phyloP scores from a whole-genome alignment of 2,888 invertebrate species.

The Cacoxenus indagator region DNA sequence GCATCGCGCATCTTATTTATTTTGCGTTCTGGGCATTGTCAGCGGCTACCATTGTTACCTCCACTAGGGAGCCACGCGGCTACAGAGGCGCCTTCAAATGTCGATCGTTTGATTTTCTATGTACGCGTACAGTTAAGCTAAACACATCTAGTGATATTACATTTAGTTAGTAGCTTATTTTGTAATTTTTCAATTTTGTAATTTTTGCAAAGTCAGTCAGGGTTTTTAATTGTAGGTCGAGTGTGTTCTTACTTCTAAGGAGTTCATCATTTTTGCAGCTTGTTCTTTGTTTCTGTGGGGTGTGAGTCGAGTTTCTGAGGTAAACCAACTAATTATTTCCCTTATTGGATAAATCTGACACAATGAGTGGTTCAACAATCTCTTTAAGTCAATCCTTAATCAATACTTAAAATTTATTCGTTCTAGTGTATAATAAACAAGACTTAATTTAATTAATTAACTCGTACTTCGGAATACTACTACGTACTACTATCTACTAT shows the following conservation, averaged over 20 bases:
- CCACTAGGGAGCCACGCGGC: not conserved
- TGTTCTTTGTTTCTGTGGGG: not conserved
- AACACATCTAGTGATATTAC: conserved; percentile 66
- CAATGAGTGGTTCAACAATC: too few relatives aligned
- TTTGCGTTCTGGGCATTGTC: conserved; percentile 54
- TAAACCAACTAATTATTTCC: too few relatives aligned
- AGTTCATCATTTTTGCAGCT: not conserved
- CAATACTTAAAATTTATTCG: too few relatives aligned
- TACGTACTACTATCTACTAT: too few relatives aligned
- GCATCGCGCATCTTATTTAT: conserved; percentile 57
- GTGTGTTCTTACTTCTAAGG: not conserved
- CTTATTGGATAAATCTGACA: too few relatives aligned
- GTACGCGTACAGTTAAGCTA: conserved; percentile 35
- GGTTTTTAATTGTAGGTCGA: not conserved
- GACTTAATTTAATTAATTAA: too few relatives aligned
- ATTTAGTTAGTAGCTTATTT: conserved; percentile 50
- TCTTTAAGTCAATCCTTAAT: too few relatives aligned
- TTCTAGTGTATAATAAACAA: too few relatives aligned
- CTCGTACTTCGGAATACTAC: too few relatives aligned
- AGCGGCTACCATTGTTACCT: not conserved
- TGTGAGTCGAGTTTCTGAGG: too few relatives aligned
- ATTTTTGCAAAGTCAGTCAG: conserved; percentile 9
- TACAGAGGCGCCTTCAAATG: not conserved
- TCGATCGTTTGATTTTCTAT: not conserved
- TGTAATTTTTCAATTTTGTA: not conserved